Conservation (phyloP, 1,140 invertebrate genomes). For the Daktulosphaira vitifoliae region DNA sequence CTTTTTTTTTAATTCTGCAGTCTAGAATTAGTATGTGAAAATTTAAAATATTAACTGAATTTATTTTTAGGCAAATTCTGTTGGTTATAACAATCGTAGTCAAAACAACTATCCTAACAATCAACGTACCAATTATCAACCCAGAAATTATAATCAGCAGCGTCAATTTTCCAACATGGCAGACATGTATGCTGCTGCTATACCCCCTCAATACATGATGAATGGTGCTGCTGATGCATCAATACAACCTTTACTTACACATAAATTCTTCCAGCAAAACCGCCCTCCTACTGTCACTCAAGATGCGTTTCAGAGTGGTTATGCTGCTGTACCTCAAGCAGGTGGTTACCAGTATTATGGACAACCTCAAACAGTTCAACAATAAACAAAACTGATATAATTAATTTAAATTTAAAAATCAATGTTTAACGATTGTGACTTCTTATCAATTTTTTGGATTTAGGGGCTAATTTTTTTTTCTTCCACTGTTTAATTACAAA, state of each 20-base stretch:
- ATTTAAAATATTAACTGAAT: background rate
- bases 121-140: slow-evolving; percentile 38
- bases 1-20: no score
- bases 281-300: slow-evolving; percentile 48
- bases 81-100: slow-evolving; percentile 40
- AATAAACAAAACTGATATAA: slow-evolving; percentile 36
- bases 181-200: slow-evolving; percentile 46
- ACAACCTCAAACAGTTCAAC: slow-evolving; percentile 40
- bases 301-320: slow-evolving; percentile 50
- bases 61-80: slow-evolving; percentile 33
- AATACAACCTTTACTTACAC: slow-evolving; percentile 52
- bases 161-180: slow-evolving; percentile 42
- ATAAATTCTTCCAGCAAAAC: slow-evolving; percentile 53
- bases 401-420: background rate
- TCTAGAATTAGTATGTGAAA: no score
- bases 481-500: slow-evolving; percentile 30
- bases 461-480: slow-evolving; percentile 30
- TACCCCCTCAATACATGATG: slow-evolving; percentile 49
- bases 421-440: slow-evolving; percentile 27
- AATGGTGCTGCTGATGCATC: slow-evolving; percentile 44
- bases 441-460: slow-evolving; percentile 26
- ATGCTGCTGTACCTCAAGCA: slow-evolving; percentile 30
- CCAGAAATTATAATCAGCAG: slow-evolving; percentile 41
- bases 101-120: slow-evolving; percentile 42
- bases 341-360: slow-evolving; percentile 37